Base-by-base conservation (phyloP, 2,113 vertebrate genomes). In the Theristicus caerulescens region DNA sequence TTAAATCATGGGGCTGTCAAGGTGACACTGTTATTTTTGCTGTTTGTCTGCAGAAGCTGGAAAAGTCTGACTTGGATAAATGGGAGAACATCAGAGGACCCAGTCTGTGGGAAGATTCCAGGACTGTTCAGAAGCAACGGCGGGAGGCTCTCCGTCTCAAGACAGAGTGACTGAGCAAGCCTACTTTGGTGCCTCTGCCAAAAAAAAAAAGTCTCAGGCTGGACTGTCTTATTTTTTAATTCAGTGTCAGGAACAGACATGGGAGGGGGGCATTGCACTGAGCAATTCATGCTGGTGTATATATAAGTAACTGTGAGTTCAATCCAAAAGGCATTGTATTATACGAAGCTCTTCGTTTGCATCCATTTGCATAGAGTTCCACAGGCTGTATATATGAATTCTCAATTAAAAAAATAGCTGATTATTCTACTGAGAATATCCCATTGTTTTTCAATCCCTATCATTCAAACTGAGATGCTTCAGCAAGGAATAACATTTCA, bases 61-160 rank as follows among this genome's bases (percentile, higher is more conserved):
- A 98, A 59, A 96, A 98, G 25, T 19, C 90, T 16, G 89, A 98
- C 70, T 94, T 99, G 96, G 98, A 99, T 7, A 98, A 98, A n/a
- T 99, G 99, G 99, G 98, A 97, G 96, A 99, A 99, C 97, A 98
- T 99, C 96, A 98, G 99, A 86, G 99, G 99, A 31, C 99, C 99
- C 19, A 98, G 99, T 69, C 99, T 98, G 42, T 99, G 99, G 99
- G 99, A 99, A 97, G 98, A 99, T 96, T 99, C 99, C 42, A 98
- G 88, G 85, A 96, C 98, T 12, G 97, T 98, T 95, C 99, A 99
- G 97, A 92, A 98, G 92, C 98, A 99, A 80, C 97, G 34, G 49
- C 96, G 96, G 65, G 92, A 98, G 82, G 96, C 82, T 69, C 36
- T 95, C 51, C 93, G 47, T 69, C 94, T 96, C 80, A 98, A 97